A percentile compares a stretch with the other conserved stretches of the same genome.
Evolutionary conservation across 2,888 invertebrate species (phyloP).

Genomic region (Ophioninae sp.): DNA sequence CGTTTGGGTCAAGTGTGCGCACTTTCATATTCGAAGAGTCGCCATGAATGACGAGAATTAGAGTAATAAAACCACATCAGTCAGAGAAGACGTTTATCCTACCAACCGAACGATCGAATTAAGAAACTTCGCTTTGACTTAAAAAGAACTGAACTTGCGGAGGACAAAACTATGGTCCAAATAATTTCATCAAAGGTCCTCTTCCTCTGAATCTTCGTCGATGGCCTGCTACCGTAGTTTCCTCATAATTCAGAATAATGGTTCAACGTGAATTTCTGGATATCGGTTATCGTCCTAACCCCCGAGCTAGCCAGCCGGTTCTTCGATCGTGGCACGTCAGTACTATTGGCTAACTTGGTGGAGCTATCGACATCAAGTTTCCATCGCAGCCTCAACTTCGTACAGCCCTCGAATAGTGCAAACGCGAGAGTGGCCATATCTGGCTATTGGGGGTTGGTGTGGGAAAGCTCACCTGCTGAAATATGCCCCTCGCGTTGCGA

Average conservation of each 20-base stretch:
- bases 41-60: no score
- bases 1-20: no score
- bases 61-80: no score
- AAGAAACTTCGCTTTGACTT: no score
- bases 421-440: constrained; percentile 55
- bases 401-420: constrained; percentile 38
- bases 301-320: constrained; percentile 23
- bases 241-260: constrained; percentile 76
- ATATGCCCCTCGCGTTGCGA: constrained; percentile 79
- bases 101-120: no score
- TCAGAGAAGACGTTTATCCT: no score
- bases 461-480: constrained; percentile 66
- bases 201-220: no score
- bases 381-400: constrained; percentile 16
- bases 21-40: no score
- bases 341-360: constrained; percentile 43
- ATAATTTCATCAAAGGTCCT: no score
- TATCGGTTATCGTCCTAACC: constrained; percentile 71
- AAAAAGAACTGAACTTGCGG: no score
- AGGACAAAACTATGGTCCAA: no score
- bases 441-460: constrained; percentile 40
- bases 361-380: constrained; percentile 43
- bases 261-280: constrained; percentile 69
- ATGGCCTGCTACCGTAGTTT: constrained; percentile 41
- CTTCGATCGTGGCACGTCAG: constrained; percentile 42